phyloP scores from a whole-genome alignment of 2,888 invertebrate genomes.

The Limenitis arthemis region DNA sequence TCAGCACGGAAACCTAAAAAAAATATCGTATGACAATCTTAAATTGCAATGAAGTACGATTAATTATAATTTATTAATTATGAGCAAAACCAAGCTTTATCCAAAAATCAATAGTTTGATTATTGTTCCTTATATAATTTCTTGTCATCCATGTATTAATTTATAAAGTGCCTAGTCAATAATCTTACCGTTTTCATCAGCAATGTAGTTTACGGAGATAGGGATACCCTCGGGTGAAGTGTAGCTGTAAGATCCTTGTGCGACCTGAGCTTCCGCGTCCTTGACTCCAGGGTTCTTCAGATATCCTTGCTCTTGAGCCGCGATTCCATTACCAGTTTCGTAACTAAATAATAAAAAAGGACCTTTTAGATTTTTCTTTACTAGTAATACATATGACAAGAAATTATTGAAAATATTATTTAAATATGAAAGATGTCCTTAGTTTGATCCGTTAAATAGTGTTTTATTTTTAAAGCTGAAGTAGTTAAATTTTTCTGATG shows the following conservation, averaged over 20 bases:
- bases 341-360: constrained; percentile 58
- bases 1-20: constrained; percentile 69
- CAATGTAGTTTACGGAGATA: constrained; percentile 75
- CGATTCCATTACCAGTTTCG: constrained; percentile 82
- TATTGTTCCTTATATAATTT: too few relatives aligned
- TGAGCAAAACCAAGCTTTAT: too few relatives aligned
- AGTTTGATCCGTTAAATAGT: neutral
- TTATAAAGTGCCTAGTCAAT: neutral
- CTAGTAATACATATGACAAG: too few relatives aligned
- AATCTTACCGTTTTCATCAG: constrained; percentile 77
- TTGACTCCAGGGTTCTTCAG: constrained; percentile 78
- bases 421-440: too few relatives aligned
- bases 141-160: too few relatives aligned
- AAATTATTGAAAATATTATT: too few relatives aligned
- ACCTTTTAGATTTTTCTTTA: too few relatives aligned
- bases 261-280: constrained; percentile 76
- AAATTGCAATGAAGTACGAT: too few relatives aligned
- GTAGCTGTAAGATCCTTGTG: constrained; percentile 79
- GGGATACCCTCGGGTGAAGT: constrained; percentile 81
- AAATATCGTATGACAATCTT: neutral
- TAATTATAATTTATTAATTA: too few relatives aligned
- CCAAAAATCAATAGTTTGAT: too few relatives aligned
- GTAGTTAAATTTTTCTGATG: neutral
- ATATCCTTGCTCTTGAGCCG: constrained; percentile 78
- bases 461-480: neutral